Conservation (phyloP, 2,113 vertebrate genomes). For the Labrus mixtus region DNA sequence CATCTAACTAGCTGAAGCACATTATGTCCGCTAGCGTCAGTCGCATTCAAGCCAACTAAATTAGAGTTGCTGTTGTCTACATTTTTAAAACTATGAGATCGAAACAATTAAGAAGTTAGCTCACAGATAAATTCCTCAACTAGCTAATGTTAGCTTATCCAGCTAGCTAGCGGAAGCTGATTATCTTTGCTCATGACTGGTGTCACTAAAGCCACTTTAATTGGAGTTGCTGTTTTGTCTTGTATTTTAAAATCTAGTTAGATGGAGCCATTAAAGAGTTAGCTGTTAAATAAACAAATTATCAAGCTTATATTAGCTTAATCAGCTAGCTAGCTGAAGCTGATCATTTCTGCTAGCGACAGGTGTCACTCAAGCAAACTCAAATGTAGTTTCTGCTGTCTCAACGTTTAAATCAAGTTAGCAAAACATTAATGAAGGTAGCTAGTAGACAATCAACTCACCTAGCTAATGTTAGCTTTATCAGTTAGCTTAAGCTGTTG, state of each 20-base stretch:
- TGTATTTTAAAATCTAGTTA: neutral
- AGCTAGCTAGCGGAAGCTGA: neutral
- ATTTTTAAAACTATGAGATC: neutral
- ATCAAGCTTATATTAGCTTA: neutral
- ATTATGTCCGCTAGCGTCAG: too few relatives aligned
- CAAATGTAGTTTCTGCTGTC: too few relatives aligned
- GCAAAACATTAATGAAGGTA: too few relatives aligned
- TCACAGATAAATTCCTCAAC: neutral
- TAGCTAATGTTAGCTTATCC: neutral
- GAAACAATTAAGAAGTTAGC: neutral
- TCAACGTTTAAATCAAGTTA: too few relatives aligned
- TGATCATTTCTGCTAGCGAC: neutral
- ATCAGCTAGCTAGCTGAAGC: neutral
- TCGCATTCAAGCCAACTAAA: too few relatives aligned
- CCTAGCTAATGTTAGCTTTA: too few relatives aligned
- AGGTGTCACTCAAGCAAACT: neutral
- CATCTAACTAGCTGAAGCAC: neutral
- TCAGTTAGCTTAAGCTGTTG: too few relatives aligned
- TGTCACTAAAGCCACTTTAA: neutral
- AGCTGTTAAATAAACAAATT: neutral
- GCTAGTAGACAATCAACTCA: too few relatives aligned
- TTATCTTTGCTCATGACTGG: neutral
- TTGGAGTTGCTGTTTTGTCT: neutral
- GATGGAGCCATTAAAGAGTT: neutral
- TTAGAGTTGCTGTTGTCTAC: neutral